Percentiles rank a stretch among this genome's conserved stretches.
Evolutionary conservation across 2,113 vertebrate species (phyloP).

Genomic region (Aptenodytes patagonicus): DNA sequence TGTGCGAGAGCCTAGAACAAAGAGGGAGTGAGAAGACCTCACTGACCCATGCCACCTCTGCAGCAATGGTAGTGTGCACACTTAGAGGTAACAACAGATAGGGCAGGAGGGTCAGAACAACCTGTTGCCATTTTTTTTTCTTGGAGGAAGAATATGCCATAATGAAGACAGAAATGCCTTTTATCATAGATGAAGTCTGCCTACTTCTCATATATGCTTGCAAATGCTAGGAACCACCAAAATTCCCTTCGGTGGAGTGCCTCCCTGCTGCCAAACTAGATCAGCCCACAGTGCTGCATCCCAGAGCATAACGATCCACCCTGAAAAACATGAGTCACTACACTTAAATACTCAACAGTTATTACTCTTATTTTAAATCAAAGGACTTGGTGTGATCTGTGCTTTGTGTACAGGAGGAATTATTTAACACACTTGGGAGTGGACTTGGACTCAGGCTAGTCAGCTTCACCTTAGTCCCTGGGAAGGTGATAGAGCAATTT

Average conservation of each 20-base stretch:
- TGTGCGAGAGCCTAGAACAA: not conserved
- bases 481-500: not conserved
- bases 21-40: not conserved
- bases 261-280: not conserved
- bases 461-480: not conserved
- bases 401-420: not conserved
- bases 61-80: accelerated
- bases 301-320: not conserved
- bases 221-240: not conserved
- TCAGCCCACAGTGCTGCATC: not conserved
- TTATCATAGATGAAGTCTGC: not conserved
- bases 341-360: not conserved
- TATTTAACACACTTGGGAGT: not conserved
- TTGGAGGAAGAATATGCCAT: not conserved
- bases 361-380: not conserved
- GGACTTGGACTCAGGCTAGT: not conserved
- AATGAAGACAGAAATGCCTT: not conserved
- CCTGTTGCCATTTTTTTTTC: not conserved
- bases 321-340: not conserved
- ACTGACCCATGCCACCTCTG: not conserved
- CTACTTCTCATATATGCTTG: not conserved
- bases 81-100: not conserved
- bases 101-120: not conserved
- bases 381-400: not conserved
- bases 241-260: not conserved